Conservation (phyloP, 2,888 invertebrate genomes). For the Ophraella communa region DNA sequence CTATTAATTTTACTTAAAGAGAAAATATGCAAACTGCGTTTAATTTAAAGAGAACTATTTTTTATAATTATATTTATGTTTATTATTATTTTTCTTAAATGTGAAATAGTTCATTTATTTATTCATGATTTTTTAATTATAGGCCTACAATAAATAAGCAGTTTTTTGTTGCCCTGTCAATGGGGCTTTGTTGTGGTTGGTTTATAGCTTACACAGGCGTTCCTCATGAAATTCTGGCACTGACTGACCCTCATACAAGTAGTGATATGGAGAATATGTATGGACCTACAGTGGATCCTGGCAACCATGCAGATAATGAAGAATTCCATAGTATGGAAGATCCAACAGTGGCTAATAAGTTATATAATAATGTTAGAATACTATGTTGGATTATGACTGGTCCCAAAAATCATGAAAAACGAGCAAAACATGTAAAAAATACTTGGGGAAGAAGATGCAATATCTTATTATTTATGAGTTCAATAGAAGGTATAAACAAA, state of each 20-base stretch:
- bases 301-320: slow-evolving; percentile 50
- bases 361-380: slow-evolving; percentile 82
- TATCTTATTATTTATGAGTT: slow-evolving; percentile 86
- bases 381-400: slow-evolving; percentile 98
- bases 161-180: slow-evolving; percentile 73
- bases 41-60: no score
- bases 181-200: slow-evolving; percentile 79
- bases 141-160: slow-evolving; percentile 67
- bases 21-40: no score
- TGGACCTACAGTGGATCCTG: slow-evolving; percentile 50
- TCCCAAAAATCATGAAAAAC: slow-evolving; percentile 86
- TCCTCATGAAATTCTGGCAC: slow-evolving; percentile 50
- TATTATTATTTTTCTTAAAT: no score
- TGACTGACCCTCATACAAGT: slow-evolving; percentile 50
- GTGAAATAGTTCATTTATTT: neutral
- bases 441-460: slow-evolving; percentile 97
- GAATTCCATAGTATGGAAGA: slow-evolving; percentile 63
- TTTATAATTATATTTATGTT: no score
- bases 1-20: no score
- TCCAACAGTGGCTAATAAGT: slow-evolving; percentile 69
- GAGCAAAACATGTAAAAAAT: slow-evolving; percentile 92
- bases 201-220: slow-evolving; percentile 72
- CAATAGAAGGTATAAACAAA: slow-evolving; percentile 70
- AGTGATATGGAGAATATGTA: slow-evolving; percentile 46
- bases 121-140: slow-evolving; percentile 24